Evolutionary conservation across 2,888 invertebrate genomes (phyloP).

Genomic region (Drosophila testacea): DNA sequence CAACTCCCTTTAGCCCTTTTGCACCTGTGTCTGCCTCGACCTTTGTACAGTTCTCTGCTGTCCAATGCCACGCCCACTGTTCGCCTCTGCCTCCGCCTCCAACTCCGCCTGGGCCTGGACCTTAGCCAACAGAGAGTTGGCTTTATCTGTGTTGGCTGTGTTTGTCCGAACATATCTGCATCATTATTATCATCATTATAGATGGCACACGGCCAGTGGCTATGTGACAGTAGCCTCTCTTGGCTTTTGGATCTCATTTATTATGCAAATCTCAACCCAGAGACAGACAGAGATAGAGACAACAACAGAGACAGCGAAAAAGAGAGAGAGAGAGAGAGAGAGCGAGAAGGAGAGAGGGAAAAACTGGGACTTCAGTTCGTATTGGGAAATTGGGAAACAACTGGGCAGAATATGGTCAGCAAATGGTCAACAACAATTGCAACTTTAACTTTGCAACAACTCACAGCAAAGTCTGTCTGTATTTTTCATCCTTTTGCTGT

Average conservation of each 20-base stretch:
- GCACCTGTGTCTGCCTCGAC: constrained; percentile 48
- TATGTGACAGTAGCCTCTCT: constrained; percentile 76
- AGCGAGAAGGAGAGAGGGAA: not conserved
- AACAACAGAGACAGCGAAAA: not conserved
- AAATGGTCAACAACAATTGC: constrained; percentile 45
- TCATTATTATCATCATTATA: constrained; percentile 78
- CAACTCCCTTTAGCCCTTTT: constrained; percentile 51
- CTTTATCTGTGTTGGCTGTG: constrained; percentile 36
- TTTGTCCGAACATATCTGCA: constrained; percentile 62
- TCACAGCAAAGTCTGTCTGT: not conserved
- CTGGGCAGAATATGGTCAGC: constrained; percentile 7
- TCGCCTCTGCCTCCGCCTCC: not conserved
- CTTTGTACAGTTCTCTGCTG: not conserved
- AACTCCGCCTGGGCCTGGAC: no score
- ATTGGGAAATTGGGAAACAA: constrained; percentile 21
- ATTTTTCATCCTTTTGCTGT: not conserved
- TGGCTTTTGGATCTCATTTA: constrained; percentile 79
- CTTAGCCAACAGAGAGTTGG: constrained; percentile 15
- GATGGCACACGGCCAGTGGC: constrained; percentile 73
- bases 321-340: not conserved
- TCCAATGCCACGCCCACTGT: not conserved
- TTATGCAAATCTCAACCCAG: constrained; percentile 71
- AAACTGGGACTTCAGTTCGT: constrained; percentile 6
- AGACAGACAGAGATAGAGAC: constrained; percentile 3
- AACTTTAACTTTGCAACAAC: constrained; percentile 15